Evolutionary conservation across 2,113 vertebrate genomes (phyloP).

Genomic region (Serilophus lunatus): DNA sequence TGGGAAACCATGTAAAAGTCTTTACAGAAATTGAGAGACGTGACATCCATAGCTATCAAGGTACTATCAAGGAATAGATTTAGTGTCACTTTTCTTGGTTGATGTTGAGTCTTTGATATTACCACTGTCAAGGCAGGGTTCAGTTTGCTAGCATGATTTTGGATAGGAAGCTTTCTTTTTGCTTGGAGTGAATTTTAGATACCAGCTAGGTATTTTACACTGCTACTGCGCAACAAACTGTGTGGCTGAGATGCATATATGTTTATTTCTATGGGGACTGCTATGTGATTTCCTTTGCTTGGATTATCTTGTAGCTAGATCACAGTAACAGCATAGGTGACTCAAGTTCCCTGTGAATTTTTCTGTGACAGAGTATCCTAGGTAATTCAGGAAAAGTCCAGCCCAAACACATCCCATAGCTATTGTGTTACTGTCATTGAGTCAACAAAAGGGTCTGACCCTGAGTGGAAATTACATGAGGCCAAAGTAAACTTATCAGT

Average conservation of each 20-base stretch:
- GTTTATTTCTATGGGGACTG: not conserved
- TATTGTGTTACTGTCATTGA: slow-evolving; percentile 60
- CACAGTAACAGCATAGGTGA: not conserved
- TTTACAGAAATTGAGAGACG: not conserved
- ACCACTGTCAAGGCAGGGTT: not conserved
- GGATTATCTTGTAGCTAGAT: not conserved
- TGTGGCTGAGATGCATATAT: not conserved
- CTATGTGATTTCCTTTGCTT: not conserved
- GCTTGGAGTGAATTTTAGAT: not conserved
- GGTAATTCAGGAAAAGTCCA: slow-evolving; percentile 54
- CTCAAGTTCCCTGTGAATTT: slow-evolving; percentile 45
- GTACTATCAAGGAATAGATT: not conserved
- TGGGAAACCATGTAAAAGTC: not conserved
- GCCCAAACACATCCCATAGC: not conserved
- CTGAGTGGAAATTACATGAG: slow-evolving; percentile 5
- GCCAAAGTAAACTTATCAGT: slow-evolving; percentile 54
- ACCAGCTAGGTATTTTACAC: not conserved
- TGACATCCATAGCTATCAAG: not conserved
- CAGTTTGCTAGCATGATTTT: not conserved
- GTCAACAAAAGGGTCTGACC: slow-evolving; percentile 60
- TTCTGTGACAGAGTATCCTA: not conserved
- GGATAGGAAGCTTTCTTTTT: not conserved
- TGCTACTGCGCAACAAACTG: not conserved
- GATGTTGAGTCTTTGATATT: not conserved
- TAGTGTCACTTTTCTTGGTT: not conserved